Conservation (phyloP, 2,113 vertebrate genomes). For the Syngnathoides biaculeatus region DNA sequence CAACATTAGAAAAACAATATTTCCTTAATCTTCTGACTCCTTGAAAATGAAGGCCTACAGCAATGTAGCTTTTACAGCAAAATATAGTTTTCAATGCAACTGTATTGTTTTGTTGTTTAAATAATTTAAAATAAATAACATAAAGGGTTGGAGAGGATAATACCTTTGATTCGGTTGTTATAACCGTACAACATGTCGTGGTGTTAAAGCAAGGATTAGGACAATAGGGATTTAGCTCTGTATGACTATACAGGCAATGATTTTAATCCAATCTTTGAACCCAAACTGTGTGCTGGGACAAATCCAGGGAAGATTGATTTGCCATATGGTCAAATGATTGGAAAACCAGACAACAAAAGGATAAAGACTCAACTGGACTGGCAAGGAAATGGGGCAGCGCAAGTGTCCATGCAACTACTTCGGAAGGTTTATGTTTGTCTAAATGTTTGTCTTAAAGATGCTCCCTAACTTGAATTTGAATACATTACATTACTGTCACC, state of each 20-base stretch:
- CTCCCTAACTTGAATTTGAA: no score
- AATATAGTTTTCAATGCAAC: neutral
- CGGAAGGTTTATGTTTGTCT: neutral
- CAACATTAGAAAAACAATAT: neutral
- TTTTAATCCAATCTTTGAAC: constrained; percentile 59
- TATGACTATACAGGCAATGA: constrained; percentile 41
- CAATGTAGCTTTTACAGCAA: neutral
- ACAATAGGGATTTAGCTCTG: constrained; percentile 43
- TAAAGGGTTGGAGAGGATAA: constrained; percentile 41
- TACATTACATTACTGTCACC: no score
- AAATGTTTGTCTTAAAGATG: neutral
- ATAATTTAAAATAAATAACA: no score
- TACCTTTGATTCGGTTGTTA: constrained; percentile 50
- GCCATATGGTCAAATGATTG: constrained; percentile 41
- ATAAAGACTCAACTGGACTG: constrained; percentile 12
- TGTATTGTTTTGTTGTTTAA: neutral
- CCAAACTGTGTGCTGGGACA: constrained; percentile 25
- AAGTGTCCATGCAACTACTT: neutral
- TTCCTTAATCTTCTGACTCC: neutral
- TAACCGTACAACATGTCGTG: constrained; percentile 50
- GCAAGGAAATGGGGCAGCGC: constrained; percentile 6
- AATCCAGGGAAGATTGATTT: constrained; percentile 18
- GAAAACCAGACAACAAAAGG: constrained; percentile 10
- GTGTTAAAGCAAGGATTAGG: constrained; percentile 52
- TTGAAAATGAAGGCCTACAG: neutral